Evolutionary conservation across 2,797 vertebrate genomes (phyloP), one percentile per base, ranked within the genome.

Genomic region (Sebastolobus alascanus): DNA sequence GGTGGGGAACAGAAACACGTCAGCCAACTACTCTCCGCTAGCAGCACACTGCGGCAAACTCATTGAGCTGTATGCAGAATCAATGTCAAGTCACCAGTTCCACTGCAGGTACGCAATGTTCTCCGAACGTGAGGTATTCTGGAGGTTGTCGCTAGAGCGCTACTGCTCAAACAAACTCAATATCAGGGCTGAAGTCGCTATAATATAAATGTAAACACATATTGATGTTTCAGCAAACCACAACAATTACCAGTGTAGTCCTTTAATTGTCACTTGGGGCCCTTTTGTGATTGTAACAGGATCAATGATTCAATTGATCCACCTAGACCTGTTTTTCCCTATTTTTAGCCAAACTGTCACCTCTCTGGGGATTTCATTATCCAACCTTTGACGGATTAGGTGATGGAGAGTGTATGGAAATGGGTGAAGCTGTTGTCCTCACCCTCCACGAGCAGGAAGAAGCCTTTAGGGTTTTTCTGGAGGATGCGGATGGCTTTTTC

Each of bases 361-460:
- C 52, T 75, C 83, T 56, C 68, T 16, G 22, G 68, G 73, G 80
- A 68, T 76, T 70, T 75, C 40, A 56, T 83, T 68, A 75, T 35
- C 68, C 43, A 50, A 50, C 64, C 68, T 68, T 59, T 38, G 67
- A 67, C n/a, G 4, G 37, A 38, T 68, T n/a, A 25, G 52, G 52
- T 61, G 8, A 65, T 59, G 4, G 22, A 20, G 18, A 64, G 22
- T 16, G 56, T 63, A 55, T 25, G 77, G 33, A 20, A 20, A 56
- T 38, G 35, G 25, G 31, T 27, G 46, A 73, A 73, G 55, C 68
- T 38, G 31, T 65, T 78, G 60, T 84, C 55, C 89, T 94, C 84
- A 96, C 96, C 95, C 82, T 96, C 95, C 81, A 96, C 96, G 43
- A 96, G 87, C 55, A 96, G 91, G 84, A 96, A 96, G 93, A 96